Percentiles rank a stretch among this genome's conserved stretches.
Evolutionary conservation across 2,797 vertebrate genomes (phyloP).

Genomic region (Phaenicophaeus curvirostris): DNA sequence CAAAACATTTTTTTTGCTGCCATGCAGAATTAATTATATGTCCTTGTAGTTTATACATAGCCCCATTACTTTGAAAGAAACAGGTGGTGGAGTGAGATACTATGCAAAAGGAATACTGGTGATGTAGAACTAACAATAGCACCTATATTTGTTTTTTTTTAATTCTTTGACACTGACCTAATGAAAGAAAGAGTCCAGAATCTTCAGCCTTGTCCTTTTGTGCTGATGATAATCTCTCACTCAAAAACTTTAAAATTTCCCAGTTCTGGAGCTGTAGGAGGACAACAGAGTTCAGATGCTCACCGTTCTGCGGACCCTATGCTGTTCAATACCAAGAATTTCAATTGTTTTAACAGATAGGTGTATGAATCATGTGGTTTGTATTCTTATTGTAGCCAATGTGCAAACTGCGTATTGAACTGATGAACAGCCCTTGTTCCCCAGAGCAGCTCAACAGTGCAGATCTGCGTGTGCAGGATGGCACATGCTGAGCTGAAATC

Average conservation of each 20-base stretch:
- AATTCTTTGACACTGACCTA: neutral
- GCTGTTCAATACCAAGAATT: neutral
- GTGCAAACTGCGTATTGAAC: neutral
- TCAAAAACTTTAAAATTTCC: neutral
- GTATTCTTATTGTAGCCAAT: neutral
- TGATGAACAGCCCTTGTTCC: fast-evolving
- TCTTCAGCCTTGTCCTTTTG: neutral
- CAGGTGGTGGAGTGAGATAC: neutral
- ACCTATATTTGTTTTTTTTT: neutral
- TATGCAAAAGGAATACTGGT: neutral
- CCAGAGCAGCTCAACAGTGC: fast-evolving
- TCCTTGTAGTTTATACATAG: neutral
- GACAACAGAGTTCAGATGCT: neutral
- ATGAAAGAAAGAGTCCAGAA: neutral
- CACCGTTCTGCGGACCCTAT: neutral
- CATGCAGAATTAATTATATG: neutral
- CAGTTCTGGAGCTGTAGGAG: neutral
- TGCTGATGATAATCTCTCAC: neutral
- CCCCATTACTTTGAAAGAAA: neutral
- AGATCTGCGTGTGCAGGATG: fast-evolving
- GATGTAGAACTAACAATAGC: neutral
- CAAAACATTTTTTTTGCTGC: neutral
- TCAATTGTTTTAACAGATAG: neutral
- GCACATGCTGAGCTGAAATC: neutral
- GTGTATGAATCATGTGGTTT: fast-evolving